Evolutionary conservation across 2,888 invertebrate species (phyloP), one percentile per base, ranked within the genome.

Genomic region (Conchocele bisecta): DNA sequence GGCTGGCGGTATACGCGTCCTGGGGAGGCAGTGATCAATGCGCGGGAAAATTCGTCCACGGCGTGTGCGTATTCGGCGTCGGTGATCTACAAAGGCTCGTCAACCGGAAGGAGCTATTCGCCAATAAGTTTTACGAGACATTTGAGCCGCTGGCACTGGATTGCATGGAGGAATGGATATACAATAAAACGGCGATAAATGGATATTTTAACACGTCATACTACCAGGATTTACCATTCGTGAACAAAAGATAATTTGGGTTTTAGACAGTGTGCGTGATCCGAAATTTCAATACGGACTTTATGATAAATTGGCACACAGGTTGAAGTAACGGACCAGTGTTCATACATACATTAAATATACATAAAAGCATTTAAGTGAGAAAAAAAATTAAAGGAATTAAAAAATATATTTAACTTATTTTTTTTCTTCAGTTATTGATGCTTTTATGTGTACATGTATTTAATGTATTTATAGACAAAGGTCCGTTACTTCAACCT

Each of bases 41-140:
- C 69, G 37, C 68, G 6, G 89, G 89, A 0, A 84, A 83, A 53
- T 78, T 77, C 26, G 86, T 88, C 1, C 78, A 86, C 13, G 87
- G 87, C 0, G 82, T 90, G 5, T 90, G 90, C 53, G 81, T 89
- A 1, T 89, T 84, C 64, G 89, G 88, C 0, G 72, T 88, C 0
- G 79, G 81, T 13, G 89, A 89, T 61, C 69, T 87, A 2, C 69
- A 79, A 1, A 77, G 78, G 71, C 79, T 90, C 13, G 61, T 75
- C 1, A 68, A 71, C 11, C 67, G 82, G 22, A 77, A 72, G 15
- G 83, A 87, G 56, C 72, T 90, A 11, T 88, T 89, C 66, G 88
- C 84, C 5, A 89, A 90, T 61, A 90, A 90, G 69, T 88, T 90
- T 63, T 80, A 88, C 56, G 22, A 75, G 11, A 79, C 83, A 20